Evolutionary conservation across 2,888 invertebrate species (phyloP).

Genomic region (Agrochola circellaris): DNA sequence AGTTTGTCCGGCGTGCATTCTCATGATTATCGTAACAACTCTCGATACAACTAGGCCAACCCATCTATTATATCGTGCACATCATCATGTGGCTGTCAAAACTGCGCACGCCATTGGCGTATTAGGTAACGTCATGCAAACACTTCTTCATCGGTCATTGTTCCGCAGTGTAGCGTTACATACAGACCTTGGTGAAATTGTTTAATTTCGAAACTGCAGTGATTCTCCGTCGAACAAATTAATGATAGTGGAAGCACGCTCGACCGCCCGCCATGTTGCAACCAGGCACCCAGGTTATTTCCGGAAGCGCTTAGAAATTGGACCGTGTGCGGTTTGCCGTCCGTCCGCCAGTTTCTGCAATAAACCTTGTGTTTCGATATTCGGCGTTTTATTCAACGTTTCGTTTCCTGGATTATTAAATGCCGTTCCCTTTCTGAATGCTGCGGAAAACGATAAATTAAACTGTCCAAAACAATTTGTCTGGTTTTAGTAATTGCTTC

Average conservation of each 20-base stretch:
- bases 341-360: constrained; percentile 68
- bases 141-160: constrained; percentile 57
- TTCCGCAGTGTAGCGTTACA: constrained; percentile 55
- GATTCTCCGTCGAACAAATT: constrained; percentile 71
- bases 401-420: constrained; percentile 56
- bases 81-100: constrained; percentile 65
- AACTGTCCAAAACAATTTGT: constrained; percentile 43
- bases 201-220: constrained; percentile 74
- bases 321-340: constrained; percentile 66
- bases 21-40: constrained; percentile 61
- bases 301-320: constrained; percentile 83
- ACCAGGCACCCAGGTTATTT: constrained; percentile 75
- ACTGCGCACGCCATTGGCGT: constrained; percentile 63
- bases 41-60: constrained; percentile 58
- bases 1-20: constrained; percentile 50
- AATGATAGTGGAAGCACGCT: constrained; percentile 84
- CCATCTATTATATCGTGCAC: constrained; percentile 63
- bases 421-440: constrained; percentile 31
- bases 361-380: constrained; percentile 67
- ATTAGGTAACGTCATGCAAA: constrained; percentile 62
- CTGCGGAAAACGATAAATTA: constrained; percentile 46
- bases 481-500: constrained; percentile 20
- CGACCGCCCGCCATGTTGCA: constrained; percentile 78
- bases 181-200: constrained; percentile 74
- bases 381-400: constrained; percentile 57